These are phyloP conservation scores for Schizopygopsis pylzovi DNA, from an alignment of 2,797 vertebrate species.

Conservation along the genomic window DNA sequence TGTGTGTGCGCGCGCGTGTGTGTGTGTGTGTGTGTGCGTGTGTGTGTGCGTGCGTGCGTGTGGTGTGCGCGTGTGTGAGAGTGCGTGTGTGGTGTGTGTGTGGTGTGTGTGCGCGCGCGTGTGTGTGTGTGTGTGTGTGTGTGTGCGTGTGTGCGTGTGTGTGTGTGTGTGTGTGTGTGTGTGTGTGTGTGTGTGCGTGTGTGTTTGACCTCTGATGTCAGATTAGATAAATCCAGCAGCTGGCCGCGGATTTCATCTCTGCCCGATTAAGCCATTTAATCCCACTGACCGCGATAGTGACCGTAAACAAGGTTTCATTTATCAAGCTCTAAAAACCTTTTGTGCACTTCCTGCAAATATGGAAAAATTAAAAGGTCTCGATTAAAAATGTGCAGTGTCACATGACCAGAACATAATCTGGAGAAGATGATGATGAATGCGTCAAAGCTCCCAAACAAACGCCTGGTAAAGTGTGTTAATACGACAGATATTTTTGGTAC, in stretches of 20 bases:
- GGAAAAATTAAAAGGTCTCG: too few species aligned
- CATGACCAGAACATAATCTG: too few species aligned
- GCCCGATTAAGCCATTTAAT: neutral
- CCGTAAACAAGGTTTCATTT: too few species aligned
- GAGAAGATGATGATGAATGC: too few species aligned
- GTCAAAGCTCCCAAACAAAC: too few species aligned
- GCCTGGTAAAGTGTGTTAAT: too few species aligned
- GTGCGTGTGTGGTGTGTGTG: neutral
- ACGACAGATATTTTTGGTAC: too few species aligned
- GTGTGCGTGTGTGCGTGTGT: conserved; percentile 39
- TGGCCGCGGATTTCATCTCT: neutral
- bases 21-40: conserved; percentile 21
- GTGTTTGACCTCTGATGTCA: conserved; percentile 58
- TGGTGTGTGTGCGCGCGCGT: conserved; percentile 37
- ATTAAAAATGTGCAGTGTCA: too few species aligned
- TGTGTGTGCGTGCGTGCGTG: neutral
- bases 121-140: conserved; percentile 8
- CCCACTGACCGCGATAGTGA: too few species aligned
- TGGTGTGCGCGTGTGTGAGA: conserved; percentile 45
- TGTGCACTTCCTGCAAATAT: too few species aligned
- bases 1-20: too few species aligned
- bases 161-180: neutral
- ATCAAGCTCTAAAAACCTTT: too few species aligned
- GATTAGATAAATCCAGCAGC: conserved; percentile 70
- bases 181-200: conserved; percentile 26